Evolutionary conservation across 2,888 invertebrate species (phyloP).

Genomic region (Nysson spinosus): DNA sequence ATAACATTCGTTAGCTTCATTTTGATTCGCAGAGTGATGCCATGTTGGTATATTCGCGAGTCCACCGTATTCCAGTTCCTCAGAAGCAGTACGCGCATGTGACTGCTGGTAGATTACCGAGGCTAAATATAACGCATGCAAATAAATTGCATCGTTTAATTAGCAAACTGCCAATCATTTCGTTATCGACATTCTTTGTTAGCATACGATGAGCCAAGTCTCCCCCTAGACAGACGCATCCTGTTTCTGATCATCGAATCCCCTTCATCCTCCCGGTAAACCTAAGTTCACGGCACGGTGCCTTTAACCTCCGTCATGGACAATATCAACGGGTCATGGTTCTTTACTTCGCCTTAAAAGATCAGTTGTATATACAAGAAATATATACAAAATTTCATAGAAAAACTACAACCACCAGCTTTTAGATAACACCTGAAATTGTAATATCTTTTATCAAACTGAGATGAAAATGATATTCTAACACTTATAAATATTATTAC

Average conservation of each 20-base stretch:
- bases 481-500: too few species aligned
- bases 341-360: neutral
- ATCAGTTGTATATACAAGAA: neutral
- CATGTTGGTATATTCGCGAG: too few species aligned
- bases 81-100: neutral
- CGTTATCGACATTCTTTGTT: slow-evolving; percentile 69
- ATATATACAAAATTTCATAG: neutral
- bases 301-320: slow-evolving; percentile 39
- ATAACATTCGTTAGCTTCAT: too few species aligned
- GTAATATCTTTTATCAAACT: too few species aligned
- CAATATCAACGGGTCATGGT: neutral
- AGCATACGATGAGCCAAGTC: slow-evolving; percentile 39
- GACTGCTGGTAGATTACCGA: slow-evolving; percentile 17
- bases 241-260: slow-evolving; percentile 65
- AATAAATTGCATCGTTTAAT: slow-evolving; percentile 64
- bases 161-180: slow-evolving; percentile 71
- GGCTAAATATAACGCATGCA: slow-evolving; percentile 60
- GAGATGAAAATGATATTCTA: too few species aligned
- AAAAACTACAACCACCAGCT: too few species aligned
- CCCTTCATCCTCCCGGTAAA: slow-evolving; percentile 47
- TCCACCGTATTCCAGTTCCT: neutral
- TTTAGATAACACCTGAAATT: too few species aligned
- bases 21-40: too few species aligned
- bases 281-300: slow-evolving; percentile 54
- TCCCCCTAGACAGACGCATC: slow-evolving; percentile 67